Evolutionary conservation across 1,140 invertebrate genomes (phyloP).

Genomic region (Frieseomelitta varia): DNA sequence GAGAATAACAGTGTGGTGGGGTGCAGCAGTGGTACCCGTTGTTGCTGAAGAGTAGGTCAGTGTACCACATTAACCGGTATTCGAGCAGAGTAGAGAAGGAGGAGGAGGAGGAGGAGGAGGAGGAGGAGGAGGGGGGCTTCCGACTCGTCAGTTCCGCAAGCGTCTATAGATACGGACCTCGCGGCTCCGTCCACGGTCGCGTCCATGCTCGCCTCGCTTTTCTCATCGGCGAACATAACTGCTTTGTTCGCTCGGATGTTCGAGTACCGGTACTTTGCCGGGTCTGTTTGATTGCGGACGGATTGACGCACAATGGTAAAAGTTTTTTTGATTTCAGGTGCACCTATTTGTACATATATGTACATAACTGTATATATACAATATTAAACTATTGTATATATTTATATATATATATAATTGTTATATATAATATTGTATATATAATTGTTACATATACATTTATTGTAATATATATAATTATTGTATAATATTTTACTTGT

Average conservation of each 20-base stretch:
- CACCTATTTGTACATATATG: too few species aligned
- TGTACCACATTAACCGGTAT: constrained; percentile 81
- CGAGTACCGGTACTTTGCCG: constrained; percentile 26
- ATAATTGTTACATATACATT: too few species aligned
- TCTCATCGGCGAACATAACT: constrained; percentile 20
- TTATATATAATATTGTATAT: too few species aligned
- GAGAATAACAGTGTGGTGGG: constrained; percentile 67
- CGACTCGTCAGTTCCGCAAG: constrained; percentile 81
- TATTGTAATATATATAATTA: too few species aligned
- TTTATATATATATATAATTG: too few species aligned
- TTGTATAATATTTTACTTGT: too few species aligned
- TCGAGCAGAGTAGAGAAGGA: constrained; percentile 16
- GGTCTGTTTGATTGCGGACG: neutral
- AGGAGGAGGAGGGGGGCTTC: constrained; percentile 64
- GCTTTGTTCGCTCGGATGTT: constrained; percentile 33
- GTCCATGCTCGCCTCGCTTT: constrained; percentile 47
- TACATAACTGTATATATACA: too few species aligned
- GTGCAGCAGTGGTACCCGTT: constrained; percentile 50
- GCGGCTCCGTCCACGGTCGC: constrained; percentile 62
- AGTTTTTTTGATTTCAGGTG: too few species aligned
- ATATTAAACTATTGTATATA: too few species aligned
- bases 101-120: too few species aligned
- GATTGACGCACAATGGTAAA: too few species aligned
- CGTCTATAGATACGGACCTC: constrained; percentile 63
- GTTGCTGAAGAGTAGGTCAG: constrained; percentile 80